Base-by-base conservation (phyloP, 1,140 invertebrate species). In the Berghia stephanieae region DNA sequence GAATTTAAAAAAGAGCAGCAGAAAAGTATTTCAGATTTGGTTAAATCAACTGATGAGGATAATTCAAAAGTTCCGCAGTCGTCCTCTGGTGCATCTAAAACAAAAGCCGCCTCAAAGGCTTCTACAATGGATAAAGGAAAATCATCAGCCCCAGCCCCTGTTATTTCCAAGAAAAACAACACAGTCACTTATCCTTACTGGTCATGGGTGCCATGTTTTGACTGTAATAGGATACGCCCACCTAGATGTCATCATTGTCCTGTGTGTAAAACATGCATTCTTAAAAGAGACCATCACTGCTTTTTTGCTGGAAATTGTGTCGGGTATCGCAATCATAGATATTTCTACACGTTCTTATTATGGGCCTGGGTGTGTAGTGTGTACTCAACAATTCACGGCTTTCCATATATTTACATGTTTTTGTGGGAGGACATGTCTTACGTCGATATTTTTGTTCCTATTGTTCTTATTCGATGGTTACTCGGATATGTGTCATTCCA, bases 241-340 rank as follows among this genome's bases (percentile, higher is more conserved):
- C 80, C 80, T 1, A 40, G 80, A 21, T 82, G 80, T 67, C 80
- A 82, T 60, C 80, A 82, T 69, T 82, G 80, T 66, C 52, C 76
- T 1, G 10, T 82, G 40, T 82, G 80, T 46, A 73, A 78, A 38
- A 81, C 52, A 8, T 87, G 86, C 76, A 78, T 86, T 18, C 75
- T 87, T n/a, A 86, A 86, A 87, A 91, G 96, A 81, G 96, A 98
- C 87, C 97, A 98, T 89, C 97, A 99, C 86, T 98, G 97, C 87
- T 93, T 94, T 60, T 98, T 98, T 88, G 94, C 94, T 34, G 94
- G 93, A n/a, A 94, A 93, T 83, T 98, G 96, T 88, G 91, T 98
- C 24, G 97, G 96, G 2, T 94, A 96, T 85, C 91, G 92, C 63
- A 98, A 98, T 89, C 93, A 95, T 83, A 91, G 96, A 84, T 97